Conservation (phyloP, 2,888 invertebrate genomes). For the Dendrolimus pini region DNA sequence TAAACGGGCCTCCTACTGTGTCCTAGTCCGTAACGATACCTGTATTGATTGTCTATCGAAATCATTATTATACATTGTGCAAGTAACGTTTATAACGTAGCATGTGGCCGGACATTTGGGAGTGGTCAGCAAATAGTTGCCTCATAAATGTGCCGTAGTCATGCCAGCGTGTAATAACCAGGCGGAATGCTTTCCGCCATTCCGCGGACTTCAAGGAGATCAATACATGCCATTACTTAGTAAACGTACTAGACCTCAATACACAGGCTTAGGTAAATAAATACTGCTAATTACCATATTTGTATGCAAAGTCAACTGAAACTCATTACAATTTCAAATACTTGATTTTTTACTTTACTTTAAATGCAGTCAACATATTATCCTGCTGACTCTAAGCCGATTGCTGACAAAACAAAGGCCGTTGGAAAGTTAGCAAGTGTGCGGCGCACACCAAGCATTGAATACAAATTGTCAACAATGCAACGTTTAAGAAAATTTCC, state of each 20-base stretch:
- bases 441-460: slow-evolving; percentile 35
- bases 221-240: slow-evolving; percentile 51
- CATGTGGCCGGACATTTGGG: slow-evolving; percentile 44
- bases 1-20: no score
- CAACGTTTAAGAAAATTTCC: slow-evolving; percentile 54
- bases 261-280: slow-evolving; percentile 16
- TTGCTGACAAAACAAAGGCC: slow-evolving; percentile 49
- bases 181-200: slow-evolving; percentile 50
- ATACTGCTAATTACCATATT: neutral
- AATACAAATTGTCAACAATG: slow-evolving; percentile 69
- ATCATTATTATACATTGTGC: slow-evolving; percentile 41
- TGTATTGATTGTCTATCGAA: slow-evolving; percentile 39
- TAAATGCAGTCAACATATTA: slow-evolving; percentile 17
- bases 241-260: slow-evolving; percentile 30
- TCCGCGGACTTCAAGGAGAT: slow-evolving; percentile 64
- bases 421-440: slow-evolving; percentile 58
- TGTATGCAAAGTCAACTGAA: no score
- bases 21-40: no score
- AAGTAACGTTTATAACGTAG: slow-evolving; percentile 25
- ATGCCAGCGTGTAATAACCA: slow-evolving; percentile 45
- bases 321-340: neutral
- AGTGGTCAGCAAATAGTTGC: slow-evolving; percentile 26
- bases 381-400: slow-evolving; percentile 32
- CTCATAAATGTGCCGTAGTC: slow-evolving; percentile 28
- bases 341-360: neutral